phyloP scores from a whole-genome alignment of 1,140 invertebrate genomes.

The Zaprionus ornatus region DNA sequence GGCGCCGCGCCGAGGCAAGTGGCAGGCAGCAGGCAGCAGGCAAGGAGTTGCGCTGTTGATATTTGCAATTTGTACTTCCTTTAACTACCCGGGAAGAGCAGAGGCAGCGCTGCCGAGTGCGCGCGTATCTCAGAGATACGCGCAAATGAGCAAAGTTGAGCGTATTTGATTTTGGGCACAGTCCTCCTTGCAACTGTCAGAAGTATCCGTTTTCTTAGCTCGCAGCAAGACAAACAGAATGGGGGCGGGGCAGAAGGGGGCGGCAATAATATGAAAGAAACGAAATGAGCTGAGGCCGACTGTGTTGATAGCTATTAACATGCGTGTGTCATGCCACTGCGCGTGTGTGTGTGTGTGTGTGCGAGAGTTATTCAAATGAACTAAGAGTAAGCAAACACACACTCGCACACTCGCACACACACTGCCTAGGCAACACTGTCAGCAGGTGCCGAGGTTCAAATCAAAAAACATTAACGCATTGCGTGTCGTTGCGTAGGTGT shows the following conservation, averaged over 20 bases:
- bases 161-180: conserved; percentile 36
- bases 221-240: conserved; percentile 46
- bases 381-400: conserved; percentile 33
- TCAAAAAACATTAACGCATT: conserved; percentile 80
- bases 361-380: conserved; percentile 74
- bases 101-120: conserved; percentile 6
- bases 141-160: conserved; percentile 72
- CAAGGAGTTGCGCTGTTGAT: conserved; percentile 62
- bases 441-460: conserved; percentile 64
- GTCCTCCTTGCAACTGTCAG: conserved; percentile 14
- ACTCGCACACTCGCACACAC: conserved; percentile 18
- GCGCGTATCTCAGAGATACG: conserved; percentile 37
- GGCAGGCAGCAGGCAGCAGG: neutral
- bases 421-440: conserved; percentile 41
- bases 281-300: conserved; percentile 47
- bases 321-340: conserved; percentile 51
- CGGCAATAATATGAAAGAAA: conserved; percentile 59
- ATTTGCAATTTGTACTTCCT: conserved; percentile 77
- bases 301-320: conserved; percentile 69
- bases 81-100: conserved; percentile 41
- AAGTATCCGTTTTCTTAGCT: conserved; percentile 25
- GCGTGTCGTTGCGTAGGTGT: conserved; percentile 59
- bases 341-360: conserved; percentile 32
- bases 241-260: conserved; percentile 45
- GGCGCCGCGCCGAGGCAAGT: conserved; percentile 20